Conservation (phyloP, 2,113 vertebrate species). For the Ellobius talpinus region DNA sequence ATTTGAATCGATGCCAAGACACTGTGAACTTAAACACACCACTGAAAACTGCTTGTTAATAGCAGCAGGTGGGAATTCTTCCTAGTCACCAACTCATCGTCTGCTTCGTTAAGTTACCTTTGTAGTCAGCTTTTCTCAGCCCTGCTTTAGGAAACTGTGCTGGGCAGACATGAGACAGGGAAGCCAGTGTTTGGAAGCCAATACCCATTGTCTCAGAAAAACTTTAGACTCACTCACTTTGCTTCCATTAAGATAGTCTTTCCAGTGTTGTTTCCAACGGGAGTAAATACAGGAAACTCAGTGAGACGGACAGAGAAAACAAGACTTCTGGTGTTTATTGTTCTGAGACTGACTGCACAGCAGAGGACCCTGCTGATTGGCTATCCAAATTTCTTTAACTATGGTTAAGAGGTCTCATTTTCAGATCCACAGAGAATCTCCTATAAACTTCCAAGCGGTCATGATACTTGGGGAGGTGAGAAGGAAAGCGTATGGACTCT, state of each 20-base stretch:
- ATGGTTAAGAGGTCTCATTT: background rate
- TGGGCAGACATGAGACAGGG: background rate
- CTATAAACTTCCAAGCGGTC: background rate
- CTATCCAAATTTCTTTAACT: background rate
- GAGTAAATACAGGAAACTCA: background rate
- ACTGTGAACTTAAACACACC: background rate
- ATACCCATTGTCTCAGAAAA: background rate
- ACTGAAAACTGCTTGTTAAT: background rate
- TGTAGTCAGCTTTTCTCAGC: slow-evolving; percentile 47
- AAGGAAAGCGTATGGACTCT: background rate
- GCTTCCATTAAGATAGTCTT: slow-evolving; percentile 28
- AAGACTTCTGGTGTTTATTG: background rate
- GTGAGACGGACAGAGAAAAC: background rate
- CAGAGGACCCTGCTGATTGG: background rate
- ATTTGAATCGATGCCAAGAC: background rate
- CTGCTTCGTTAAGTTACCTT: slow-evolving; percentile 66
- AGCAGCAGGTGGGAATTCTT: background rate
- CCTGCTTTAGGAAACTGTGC: slow-evolving; percentile 7
- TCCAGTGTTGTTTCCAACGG: slow-evolving; percentile 4
- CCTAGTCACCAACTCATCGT: background rate
- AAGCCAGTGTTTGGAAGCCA: background rate
- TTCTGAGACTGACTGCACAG: background rate
- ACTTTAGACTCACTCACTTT: background rate
- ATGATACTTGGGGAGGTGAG: background rate
- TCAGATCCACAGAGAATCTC: background rate